phyloP scores from a whole-genome alignment of 2,113 vertebrate genomes.

The Cairina moschata region DNA sequence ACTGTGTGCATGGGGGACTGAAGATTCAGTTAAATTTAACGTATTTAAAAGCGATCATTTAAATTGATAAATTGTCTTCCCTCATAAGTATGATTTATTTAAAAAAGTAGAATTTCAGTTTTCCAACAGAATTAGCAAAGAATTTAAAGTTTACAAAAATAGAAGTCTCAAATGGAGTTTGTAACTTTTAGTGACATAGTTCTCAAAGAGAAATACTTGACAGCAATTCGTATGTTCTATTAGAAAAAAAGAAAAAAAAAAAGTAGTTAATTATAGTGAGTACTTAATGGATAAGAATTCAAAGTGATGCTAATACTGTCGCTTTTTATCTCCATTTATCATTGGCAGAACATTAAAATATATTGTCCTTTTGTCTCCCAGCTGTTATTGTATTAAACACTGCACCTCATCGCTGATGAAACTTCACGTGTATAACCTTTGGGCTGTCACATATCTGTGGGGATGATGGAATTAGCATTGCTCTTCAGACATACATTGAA shows the following conservation, averaged over 20 bases:
- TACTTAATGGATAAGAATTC: background rate
- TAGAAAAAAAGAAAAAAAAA: background rate
- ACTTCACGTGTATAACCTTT: background rate
- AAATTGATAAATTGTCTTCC: background rate
- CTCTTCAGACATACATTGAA: background rate
- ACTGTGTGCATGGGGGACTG: background rate
- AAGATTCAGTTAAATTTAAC: background rate
- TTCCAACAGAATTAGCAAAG: background rate
- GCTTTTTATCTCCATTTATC: background rate
- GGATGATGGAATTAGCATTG: background rate
- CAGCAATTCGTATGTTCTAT: background rate
- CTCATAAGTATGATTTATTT: background rate
- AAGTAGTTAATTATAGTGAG: background rate
- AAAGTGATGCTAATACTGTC: background rate
- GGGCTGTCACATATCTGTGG: background rate
- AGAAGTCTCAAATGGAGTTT: background rate
- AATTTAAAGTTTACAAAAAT: background rate
- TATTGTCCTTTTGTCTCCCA: background rate
- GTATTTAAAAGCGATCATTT: background rate
- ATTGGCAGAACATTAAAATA: background rate
- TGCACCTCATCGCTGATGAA: accelerated
- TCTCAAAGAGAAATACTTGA: background rate
- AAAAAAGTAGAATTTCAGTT: background rate
- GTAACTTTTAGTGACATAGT: background rate
- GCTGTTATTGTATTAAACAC: background rate